phyloP scores from a whole-genome alignment of 2,113 vertebrate genomes.

The Petrocephalus zakoni region DNA sequence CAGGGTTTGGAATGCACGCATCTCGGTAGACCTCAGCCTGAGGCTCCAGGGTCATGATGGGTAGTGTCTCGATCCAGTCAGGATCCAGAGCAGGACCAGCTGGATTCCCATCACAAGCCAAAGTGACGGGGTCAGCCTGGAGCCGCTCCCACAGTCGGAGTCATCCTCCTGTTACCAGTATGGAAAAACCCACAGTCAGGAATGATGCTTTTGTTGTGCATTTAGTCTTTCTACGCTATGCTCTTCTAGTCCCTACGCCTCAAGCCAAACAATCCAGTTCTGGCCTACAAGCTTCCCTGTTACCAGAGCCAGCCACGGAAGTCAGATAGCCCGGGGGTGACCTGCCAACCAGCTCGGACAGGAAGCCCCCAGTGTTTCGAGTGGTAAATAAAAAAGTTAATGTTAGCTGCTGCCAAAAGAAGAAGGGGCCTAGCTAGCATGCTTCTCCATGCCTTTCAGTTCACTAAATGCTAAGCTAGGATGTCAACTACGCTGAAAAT shows the following conservation, averaged over 20 bases:
- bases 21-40: slow-evolving; percentile 38
- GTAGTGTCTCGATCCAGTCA: slow-evolving; percentile 67
- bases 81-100: slow-evolving; percentile 77
- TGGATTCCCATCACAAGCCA: slow-evolving; percentile 75
- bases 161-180: slow-evolving; percentile 73
- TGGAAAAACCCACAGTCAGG: background rate
- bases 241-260: background rate
- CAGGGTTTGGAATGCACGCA: slow-evolving; percentile 54
- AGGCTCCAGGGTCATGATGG: slow-evolving; percentile 70
- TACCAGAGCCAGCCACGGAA: background rate
- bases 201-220: background rate
- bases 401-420: background rate
- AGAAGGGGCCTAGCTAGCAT: background rate
- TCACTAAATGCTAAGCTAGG: background rate
- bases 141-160: slow-evolving; percentile 81
- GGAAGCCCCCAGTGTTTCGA: background rate
- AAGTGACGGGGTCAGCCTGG: slow-evolving; percentile 75
- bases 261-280: background rate
- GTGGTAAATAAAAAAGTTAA: background rate
- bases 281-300: background rate
- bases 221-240: background rate
- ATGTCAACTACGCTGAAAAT: background rate
- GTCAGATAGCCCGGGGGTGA: background rate
- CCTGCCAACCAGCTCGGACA: background rate
- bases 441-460: background rate